phyloP scores from a whole-genome alignment of 2,797 vertebrate genomes.

The Sarcoramphus papa region DNA sequence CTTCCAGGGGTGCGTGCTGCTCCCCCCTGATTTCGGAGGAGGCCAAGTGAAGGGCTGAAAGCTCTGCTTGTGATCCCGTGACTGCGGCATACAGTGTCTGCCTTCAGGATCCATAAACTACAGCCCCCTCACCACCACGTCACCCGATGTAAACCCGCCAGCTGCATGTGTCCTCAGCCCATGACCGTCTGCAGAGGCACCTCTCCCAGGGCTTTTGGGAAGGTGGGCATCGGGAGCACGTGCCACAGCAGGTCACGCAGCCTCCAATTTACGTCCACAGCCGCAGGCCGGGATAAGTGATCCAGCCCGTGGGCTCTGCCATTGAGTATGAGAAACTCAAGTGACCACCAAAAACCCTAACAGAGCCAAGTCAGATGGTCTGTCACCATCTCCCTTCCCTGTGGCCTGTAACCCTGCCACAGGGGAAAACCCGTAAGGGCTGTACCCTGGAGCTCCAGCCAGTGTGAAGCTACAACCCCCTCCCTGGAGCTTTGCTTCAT shows the following conservation, averaged over 20 bases:
- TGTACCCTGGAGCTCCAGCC: not conserved
- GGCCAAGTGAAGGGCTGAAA: not conserved
- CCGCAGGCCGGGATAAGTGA: not conserved
- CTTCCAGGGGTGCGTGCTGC: not conserved
- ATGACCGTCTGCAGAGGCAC: rapidly evolving
- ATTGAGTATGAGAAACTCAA: not conserved
- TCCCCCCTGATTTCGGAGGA: not conserved
- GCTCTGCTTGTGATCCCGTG: not conserved
- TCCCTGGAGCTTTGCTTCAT: not conserved
- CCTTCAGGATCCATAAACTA: not conserved
- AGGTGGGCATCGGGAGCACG: rapidly evolving
- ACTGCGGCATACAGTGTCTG: not conserved
- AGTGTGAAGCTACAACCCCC: not conserved
- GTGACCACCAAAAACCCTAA: not conserved
- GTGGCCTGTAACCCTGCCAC: not conserved
- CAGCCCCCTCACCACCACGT: rapidly evolving
- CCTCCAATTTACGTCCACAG: not conserved
- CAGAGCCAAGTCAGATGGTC: not conserved
- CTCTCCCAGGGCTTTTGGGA: not conserved
- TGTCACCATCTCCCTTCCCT: not conserved
- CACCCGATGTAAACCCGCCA: not conserved
- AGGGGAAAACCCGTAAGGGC: not conserved
- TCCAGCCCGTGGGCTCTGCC: not conserved
- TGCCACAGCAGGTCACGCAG: not conserved
- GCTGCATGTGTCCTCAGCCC: not conserved